Base-by-base conservation (phyloP, 2,797 vertebrate species). In the Acropternis orthonyx region DNA sequence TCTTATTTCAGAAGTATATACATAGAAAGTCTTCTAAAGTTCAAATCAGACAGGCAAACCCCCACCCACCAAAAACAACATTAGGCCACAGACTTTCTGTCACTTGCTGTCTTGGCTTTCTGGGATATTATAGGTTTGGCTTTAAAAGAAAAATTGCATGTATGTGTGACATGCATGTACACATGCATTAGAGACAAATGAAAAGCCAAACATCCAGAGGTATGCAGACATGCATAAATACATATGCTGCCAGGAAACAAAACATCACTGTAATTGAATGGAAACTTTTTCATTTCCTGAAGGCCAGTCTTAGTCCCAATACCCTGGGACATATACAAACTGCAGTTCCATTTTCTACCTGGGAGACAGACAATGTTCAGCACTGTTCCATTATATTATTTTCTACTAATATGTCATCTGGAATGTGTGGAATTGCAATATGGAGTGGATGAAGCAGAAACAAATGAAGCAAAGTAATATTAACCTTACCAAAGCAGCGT, bases 271-370 rank as follows among this genome's bases (percentile, higher is more conserved):
- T 44, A 87, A 55, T 48, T 44, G 62, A 85, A 87, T n/a, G 10
- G 52, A 92, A 89, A 74, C 32, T 8, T 62, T 78, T 82, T 85
- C 8, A 92, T 94, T 92, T 93, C 79, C 58, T 73, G 63, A 94
- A 88, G 44, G 27, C 26, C n/a, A 10, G 19, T 14, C 37, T 80
- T 86, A 56, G 43, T 65, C 58, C 62, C 78, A 84, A 72, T 32
- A 90, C 3, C 17, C 14, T 81, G 37, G 41, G 37, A 82, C 6
- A 27, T 44, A 41, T 20, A 86, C 1, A 5, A 79, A 78, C 26
- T 54, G 14, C 34, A 46, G 3, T 78, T 75, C 66, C 20, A 28
- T 71, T 56, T 68, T 85, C 58, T 68, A 44, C 17, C 34, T 62
- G n/a, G 7, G 11, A 83, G 41, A 63, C 51, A 76, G 26, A 41